Evolutionary conservation across 2,888 invertebrate genomes (phyloP).

Genomic region (Dicyrtoma fusca): DNA sequence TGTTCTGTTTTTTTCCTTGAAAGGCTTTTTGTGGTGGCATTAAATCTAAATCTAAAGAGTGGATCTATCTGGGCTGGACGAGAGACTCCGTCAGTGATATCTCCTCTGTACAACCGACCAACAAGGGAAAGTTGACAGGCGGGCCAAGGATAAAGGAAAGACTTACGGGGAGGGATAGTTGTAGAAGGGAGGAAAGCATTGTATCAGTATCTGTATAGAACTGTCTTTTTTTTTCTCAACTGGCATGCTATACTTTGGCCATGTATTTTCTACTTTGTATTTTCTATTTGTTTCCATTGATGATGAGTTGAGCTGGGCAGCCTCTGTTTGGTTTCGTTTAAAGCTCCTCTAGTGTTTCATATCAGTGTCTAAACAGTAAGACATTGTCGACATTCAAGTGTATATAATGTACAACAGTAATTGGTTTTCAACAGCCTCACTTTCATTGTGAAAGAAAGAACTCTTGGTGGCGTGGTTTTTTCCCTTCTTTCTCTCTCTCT

Average conservation of each 20-base stretch:
- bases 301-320: background rate
- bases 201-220: too few species aligned
- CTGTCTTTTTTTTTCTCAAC: too few species aligned
- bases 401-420: slow-evolving; percentile 32
- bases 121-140: background rate
- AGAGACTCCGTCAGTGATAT: too few species aligned
- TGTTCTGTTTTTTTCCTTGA: background rate
- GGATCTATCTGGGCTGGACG: background rate
- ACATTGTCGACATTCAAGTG: slow-evolving; percentile 30
- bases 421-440: slow-evolving; percentile 37
- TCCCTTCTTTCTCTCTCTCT: slow-evolving; percentile 10
- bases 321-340: background rate
- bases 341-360: background rate
- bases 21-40: slow-evolving; percentile 9
- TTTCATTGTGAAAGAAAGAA: slow-evolving; percentile 27
- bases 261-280: background rate
- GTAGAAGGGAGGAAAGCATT: too few species aligned
- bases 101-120: background rate
- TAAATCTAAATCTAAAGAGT: slow-evolving; percentile 13
- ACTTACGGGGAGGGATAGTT: background rate
- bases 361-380: slow-evolving; percentile 19
- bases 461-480: background rate
- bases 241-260: too few species aligned
- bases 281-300: too few species aligned
- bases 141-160: background rate